Conservation (phyloP, 2,797 vertebrate genomes). For the Alcedo atthis region DNA sequence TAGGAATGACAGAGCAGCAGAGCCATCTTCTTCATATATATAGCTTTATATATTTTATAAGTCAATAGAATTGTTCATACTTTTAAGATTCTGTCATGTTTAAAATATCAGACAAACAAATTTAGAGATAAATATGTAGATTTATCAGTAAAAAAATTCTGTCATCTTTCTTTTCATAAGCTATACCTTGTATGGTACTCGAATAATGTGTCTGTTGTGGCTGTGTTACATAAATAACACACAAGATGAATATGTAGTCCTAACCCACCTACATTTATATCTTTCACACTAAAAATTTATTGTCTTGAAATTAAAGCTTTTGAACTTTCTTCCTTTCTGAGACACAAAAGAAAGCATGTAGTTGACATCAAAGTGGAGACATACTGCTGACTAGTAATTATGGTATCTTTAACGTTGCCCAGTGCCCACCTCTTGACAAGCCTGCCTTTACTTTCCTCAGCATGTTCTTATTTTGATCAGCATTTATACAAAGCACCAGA, state of each 20-base stretch:
- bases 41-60: not conserved
- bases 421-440: slow-evolving; percentile 69
- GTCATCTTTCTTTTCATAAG: not conserved
- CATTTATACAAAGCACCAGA: slow-evolving; percentile 62
- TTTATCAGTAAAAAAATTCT: not conserved
- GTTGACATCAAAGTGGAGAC: slow-evolving; percentile 79
- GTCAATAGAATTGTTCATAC: not conserved
- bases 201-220: not conserved
- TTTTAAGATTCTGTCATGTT: not conserved
- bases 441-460: slow-evolving; percentile 54
- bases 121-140: not conserved
- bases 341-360: slow-evolving; percentile 67
- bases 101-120: not conserved
- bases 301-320: slow-evolving; percentile 80
- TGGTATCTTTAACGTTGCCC: slow-evolving; percentile 59
- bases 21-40: not conserved
- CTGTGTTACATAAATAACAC: not conserved
- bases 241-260: not conserved
- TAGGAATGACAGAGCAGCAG: not conserved
- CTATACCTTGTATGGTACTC: not conserved
- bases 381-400: slow-evolving; percentile 76
- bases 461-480: slow-evolving; percentile 72
- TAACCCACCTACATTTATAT: not conserved
- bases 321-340: slow-evolving; percentile 79
- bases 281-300: slow-evolving; percentile 64